phyloP scores from a whole-genome alignment of 2,113 vertebrate genomes.

The Hemicordylus capensis region DNA sequence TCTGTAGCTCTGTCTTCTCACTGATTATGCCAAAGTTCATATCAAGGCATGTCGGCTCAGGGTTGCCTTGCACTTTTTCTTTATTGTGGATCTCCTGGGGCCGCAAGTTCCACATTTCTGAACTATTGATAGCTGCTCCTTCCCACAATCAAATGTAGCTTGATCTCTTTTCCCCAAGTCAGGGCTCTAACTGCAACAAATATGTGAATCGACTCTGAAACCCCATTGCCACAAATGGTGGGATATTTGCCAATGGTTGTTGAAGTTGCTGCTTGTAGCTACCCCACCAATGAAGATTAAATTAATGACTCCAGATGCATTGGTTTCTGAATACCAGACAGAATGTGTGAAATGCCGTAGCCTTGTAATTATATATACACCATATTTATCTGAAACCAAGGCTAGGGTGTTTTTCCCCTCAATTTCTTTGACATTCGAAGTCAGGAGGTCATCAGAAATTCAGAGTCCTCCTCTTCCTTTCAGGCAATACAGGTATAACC shows the following conservation, averaged over 20 bases:
- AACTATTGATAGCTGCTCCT: background rate
- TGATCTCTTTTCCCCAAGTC: slow-evolving; percentile 26
- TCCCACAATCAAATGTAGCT: slow-evolving; percentile 1
- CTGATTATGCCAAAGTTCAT: background rate
- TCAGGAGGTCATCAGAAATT: too few relatives aligned
- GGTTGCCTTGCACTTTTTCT: background rate
- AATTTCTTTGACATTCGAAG: too few relatives aligned
- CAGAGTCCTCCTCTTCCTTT: too few relatives aligned
- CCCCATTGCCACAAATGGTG: slow-evolving; percentile 1
- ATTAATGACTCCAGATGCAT: slow-evolving; percentile 35
- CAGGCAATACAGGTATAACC: too few relatives aligned
- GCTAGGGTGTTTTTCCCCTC: too few relatives aligned
- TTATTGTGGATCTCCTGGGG: background rate
- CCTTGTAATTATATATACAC: background rate
- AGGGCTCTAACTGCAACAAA: slow-evolving; percentile 40
- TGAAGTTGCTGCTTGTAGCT: slow-evolving; percentile 41
- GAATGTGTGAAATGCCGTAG: background rate
- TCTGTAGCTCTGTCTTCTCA: background rate
- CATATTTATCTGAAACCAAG: too few relatives aligned
- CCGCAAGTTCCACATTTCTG: background rate
- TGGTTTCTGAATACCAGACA: slow-evolving; percentile 8
- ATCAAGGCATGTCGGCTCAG: background rate
- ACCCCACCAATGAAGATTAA: slow-evolving; percentile 29
- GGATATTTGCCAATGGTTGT: slow-evolving; percentile 43
- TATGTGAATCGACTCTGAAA: slow-evolving; percentile 37